Base-by-base conservation (phyloP, 2,113 vertebrate genomes). In the Pomatostomus ruficeps region DNA sequence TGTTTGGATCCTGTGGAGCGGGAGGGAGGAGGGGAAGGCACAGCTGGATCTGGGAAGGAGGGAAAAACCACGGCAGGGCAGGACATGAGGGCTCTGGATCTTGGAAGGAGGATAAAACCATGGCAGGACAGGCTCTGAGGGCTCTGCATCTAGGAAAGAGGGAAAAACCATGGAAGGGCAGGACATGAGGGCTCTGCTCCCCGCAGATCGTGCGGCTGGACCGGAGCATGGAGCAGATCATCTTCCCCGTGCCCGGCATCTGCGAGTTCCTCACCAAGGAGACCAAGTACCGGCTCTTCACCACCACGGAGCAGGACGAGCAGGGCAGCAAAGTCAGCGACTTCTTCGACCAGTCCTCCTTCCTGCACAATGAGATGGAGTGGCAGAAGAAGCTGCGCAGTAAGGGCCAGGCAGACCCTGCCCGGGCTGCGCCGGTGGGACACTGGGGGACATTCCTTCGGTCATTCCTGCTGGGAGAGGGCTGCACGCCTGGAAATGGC, bases 291-390 rank as follows among this genome's bases (percentile, higher is more conserved):
- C 79, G 99, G 7, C 98, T 99, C 20, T 99, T 99, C 93, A 99
- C 98, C 97, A 99, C 99, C 96, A 99, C 99, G 0, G 99, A 99
- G 97, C 99, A 99, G 97, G 99, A 99, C 1, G 99, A 99, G 94
- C 99, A 99, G 97, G 99, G 99, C 97, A 99, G 99, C 97, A 99
- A 99, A 98, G 99, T 99, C 98, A 99, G 99, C 19, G 98, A 99
- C 95, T 99, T 99, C 98, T 99, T 99, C 1, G 98, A 99, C 93
- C 99, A 99, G 95, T 98, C 98, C 1, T 98, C 98, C 91, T 99
- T 99, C 96, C 98, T 99, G 73, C 99, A 99, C 87, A 99, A 99
- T 29, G 99, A 99, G 98, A 99, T 99, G 99, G 99, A 99, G 95
- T 99, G 99, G 99, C 99, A 99, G 98, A 99, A 99, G 97, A 99